Conservation (phyloP, 2,888 invertebrate genomes). For the Limnephilus marmoratus region DNA sequence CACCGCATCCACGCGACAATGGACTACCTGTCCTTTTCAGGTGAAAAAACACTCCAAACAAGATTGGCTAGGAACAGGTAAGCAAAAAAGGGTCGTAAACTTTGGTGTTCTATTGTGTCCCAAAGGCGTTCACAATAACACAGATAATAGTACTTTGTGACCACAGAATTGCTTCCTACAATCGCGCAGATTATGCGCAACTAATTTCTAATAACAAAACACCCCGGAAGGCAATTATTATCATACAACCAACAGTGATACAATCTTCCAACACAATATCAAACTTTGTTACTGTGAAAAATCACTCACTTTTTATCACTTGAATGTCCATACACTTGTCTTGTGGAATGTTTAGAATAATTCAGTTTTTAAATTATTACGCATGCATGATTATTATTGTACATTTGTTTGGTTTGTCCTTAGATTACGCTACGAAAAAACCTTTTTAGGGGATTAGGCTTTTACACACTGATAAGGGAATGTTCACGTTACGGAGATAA, state of each 20-base stretch:
- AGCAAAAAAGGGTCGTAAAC: constrained; percentile 44
- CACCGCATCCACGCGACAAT: constrained; percentile 51
- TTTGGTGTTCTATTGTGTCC: constrained; percentile 21
- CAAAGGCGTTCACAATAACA: constrained; percentile 12
- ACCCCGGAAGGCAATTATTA: constrained; percentile 8
- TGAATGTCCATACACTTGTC: neutral
- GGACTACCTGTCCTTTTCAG: constrained; percentile 36
- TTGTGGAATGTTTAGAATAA: neutral
- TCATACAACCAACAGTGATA: neutral
- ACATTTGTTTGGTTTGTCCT: constrained; percentile 23
- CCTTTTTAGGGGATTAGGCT: constrained; percentile 17
- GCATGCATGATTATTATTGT: neutral
- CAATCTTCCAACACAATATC: neutral
- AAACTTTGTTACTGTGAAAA: neutral
- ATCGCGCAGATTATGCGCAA: constrained; percentile 17
- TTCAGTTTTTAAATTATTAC: neutral
- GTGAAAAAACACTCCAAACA: constrained; percentile 20
- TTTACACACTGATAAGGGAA: constrained; percentile 23
- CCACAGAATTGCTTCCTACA: constrained; percentile 34
- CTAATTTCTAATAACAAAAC: constrained; percentile 3
- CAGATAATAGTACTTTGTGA: neutral
- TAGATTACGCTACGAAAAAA: neutral
- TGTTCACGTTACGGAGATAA: constrained; percentile 35
- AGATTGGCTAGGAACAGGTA: neutral
- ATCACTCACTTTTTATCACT: constrained; percentile 19